Conservation (phyloP, 2,888 invertebrate genomes). For the Agrotis exclamationis region DNA sequence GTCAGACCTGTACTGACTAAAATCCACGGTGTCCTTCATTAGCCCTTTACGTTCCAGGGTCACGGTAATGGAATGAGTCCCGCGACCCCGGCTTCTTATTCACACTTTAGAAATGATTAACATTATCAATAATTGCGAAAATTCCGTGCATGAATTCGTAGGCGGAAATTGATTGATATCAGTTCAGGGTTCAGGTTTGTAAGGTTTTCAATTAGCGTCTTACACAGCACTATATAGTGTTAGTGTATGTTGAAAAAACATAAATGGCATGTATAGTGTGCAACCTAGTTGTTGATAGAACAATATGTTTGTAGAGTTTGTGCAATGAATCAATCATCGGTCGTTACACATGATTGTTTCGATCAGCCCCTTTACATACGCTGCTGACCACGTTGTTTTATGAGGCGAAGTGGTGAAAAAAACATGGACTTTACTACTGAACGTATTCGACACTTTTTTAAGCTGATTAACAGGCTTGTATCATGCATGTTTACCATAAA, state of each 20-base stretch:
- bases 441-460: neutral
- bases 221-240: constrained; percentile 18
- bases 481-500: neutral
- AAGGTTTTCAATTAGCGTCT: constrained; percentile 30
- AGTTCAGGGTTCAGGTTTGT: no score
- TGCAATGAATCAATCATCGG: constrained; percentile 58
- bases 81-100: no score
- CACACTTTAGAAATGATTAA: no score
- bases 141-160: constrained; percentile 6
- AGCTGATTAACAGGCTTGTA: neutral
- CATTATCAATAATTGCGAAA: constrained; percentile 7
- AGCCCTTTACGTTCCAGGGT: no score
- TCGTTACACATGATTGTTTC: constrained; percentile 54
- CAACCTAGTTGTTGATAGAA: constrained; percentile 53
- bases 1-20: no score
- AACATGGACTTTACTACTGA: neutral
- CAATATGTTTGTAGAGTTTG: constrained; percentile 47
- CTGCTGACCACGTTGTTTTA: constrained; percentile 45
- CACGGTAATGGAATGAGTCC: no score
- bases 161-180: constrained; percentile 50
- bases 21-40: no score
- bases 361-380: constrained; percentile 47
- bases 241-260: constrained; percentile 26
- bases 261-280: constrained; percentile 25
- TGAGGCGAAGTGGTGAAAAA: constrained; percentile 34